Percentiles rank a stretch among this genome's conserved stretches.
These are phyloP conservation scores for Embidobia sp. DNA, from an alignment of 2,888 invertebrate species.

Conservation along the genomic window DNA sequence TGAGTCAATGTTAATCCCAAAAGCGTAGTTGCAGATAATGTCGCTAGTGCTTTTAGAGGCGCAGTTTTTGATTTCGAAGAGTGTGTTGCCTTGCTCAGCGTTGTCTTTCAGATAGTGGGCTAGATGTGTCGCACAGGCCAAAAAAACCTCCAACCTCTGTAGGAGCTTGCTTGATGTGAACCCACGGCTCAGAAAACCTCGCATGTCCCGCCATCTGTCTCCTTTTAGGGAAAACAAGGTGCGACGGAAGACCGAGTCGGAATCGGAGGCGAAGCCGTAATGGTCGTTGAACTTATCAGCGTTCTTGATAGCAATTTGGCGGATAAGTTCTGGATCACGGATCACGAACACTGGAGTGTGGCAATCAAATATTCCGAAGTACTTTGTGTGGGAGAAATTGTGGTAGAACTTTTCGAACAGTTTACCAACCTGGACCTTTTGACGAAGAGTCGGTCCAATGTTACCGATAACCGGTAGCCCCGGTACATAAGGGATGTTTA, in stretches of 20 bases:
- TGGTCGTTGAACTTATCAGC: slow-evolving; percentile 46
- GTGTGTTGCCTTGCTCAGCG: slow-evolving; percentile 16
- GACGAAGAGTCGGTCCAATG: slow-evolving; percentile 56
- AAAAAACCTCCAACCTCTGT: slow-evolving; percentile 82
- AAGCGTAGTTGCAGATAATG: slow-evolving; percentile 73
- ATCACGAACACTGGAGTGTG: slow-evolving; percentile 67
- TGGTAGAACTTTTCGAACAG: slow-evolving; percentile 61
- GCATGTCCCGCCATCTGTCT: slow-evolving; percentile 76
- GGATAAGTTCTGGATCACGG: slow-evolving; percentile 71
- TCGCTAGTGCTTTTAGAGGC: slow-evolving; percentile 76
- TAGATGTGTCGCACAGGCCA: slow-evolving; percentile 73
- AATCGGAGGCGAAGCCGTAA: slow-evolving; percentile 59
- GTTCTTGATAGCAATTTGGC: slow-evolving; percentile 54
- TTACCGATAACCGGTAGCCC: slow-evolving; percentile 52
- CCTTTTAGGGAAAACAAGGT: slow-evolving; percentile 73
- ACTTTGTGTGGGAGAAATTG: slow-evolving; percentile 66
- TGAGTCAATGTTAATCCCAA: slow-evolving; percentile 69
- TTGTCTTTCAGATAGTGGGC: slow-evolving; percentile 66
- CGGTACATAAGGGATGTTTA: slow-evolving; percentile 49
- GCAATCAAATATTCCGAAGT: slow-evolving; percentile 71
- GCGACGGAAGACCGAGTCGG: slow-evolving; percentile 64
- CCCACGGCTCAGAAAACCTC: slow-evolving; percentile 83
- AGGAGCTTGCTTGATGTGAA: slow-evolving; percentile 84
- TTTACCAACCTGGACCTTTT: slow-evolving; percentile 47
- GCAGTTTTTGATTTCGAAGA: slow-evolving; percentile 74